Base-by-base conservation (phyloP, 2,888 invertebrate genomes). In the Acrobasis suavella region DNA sequence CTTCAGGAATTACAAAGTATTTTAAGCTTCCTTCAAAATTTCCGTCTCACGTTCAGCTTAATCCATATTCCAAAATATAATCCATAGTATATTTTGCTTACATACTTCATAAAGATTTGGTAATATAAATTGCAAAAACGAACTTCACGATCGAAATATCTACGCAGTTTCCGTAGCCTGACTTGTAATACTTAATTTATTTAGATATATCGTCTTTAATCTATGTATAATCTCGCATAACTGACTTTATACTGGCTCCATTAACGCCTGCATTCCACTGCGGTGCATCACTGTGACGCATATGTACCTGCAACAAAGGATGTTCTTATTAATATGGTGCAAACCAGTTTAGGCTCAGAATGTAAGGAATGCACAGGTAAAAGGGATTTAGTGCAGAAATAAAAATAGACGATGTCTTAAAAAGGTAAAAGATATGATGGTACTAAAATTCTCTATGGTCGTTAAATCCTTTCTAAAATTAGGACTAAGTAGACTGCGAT, bases 261-360 rank as follows among this genome's bases (percentile, higher is more conserved):
- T 79, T 74, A 72, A 63, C 67, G 65, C 61, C 80, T 70, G 84
- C 89, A 90, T 91, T 88, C 90, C 83, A 63, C 16, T 10, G 22
- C 65, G 73, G 69, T 83, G 85, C 77, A 81, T 88, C 89, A 87
- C 65, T 72, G 67, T 86, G 88, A 89, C 85, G 80, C 83, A 85
- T 67, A 72, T 74, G 54, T 90, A 91, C 90, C 90, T 91, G 90
- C 67, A 90, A 91, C 88, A 89, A 90, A 80, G 83, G 82, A 83
- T 72, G 72, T 65, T 60, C 71, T 76, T 52, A 42, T 61, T 61
- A 61, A 49, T 49, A 46, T 46, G 42, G 17, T 52, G 51, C 42
- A 46, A 60, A 61, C 46, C 61, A 15, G 61, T 54, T 61, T 54
- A 38, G 50, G 59, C 16, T 39, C 55, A 55, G 38, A 39, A 55